phyloP scores from a whole-genome alignment of 2,797 vertebrate species.

The Pitangus sulphuratus region DNA sequence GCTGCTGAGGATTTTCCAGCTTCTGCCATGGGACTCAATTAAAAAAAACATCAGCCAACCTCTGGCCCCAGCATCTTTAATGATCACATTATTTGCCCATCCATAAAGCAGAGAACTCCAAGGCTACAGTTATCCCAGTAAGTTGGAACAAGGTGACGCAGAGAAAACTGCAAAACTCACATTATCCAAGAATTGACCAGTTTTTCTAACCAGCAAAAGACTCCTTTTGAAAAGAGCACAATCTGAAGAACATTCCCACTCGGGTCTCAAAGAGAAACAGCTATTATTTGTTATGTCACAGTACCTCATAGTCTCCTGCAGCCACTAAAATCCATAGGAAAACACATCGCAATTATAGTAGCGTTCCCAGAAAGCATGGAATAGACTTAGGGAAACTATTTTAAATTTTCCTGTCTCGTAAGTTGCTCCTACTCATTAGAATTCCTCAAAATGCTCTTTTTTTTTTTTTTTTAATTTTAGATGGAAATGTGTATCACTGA shows the following conservation, averaged over 20 bases:
- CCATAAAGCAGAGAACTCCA: background rate
- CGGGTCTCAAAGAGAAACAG: background rate
- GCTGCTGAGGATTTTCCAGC: background rate
- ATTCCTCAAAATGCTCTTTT: background rate
- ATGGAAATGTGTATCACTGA: background rate
- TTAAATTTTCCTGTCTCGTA: background rate
- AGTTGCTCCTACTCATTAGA: background rate
- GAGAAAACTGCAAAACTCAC: background rate
- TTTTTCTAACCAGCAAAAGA: background rate
- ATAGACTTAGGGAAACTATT: background rate
- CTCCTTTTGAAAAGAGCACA: background rate
- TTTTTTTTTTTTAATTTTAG: background rate
- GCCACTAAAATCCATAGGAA: background rate
- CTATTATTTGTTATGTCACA: background rate
- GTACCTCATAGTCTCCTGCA: background rate
- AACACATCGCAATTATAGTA: background rate
- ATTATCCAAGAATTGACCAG: background rate
- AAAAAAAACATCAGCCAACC: constrained; percentile 5
- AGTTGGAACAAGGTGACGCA: background rate
- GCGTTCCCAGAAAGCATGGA: background rate
- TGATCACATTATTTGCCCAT: background rate
- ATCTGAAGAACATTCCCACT: background rate
- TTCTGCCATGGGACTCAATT: background rate
- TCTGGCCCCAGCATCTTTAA: constrained; percentile 9
- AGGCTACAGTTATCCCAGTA: background rate